Percentiles rank a stretch among this genome's conserved stretches.
Evolutionary conservation across 2,888 invertebrate species (phyloP).

Genomic region (Luperina nickerlii): DNA sequence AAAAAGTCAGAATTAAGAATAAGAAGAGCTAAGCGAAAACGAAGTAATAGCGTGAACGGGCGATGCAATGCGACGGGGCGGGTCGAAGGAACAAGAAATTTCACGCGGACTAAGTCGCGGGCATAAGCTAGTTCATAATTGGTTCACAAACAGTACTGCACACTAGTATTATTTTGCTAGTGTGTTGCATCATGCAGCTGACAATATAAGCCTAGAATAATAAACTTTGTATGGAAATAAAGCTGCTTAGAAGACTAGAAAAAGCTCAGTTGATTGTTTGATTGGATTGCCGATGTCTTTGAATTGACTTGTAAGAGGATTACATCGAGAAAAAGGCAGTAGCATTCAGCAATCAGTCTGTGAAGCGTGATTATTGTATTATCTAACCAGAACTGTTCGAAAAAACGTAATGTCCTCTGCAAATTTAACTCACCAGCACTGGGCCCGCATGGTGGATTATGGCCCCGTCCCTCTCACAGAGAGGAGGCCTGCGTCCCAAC

Average conservation of each 20-base stretch:
- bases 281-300: neutral
- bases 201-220: neutral
- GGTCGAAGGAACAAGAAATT: no score
- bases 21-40: no score
- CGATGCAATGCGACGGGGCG: no score
- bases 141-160: neutral
- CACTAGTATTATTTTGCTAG: neutral
- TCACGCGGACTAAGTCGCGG: no score
- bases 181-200: neutral
- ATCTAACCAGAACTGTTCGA: neutral
- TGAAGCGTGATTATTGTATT: conserved; percentile 21
- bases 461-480: no score
- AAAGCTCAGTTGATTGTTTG: neutral
- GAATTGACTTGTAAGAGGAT: conserved; percentile 28
- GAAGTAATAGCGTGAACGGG: no score
- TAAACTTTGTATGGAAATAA: conserved; percentile 1
- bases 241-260: neutral
- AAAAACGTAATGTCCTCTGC: no score
- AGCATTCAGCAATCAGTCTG: conserved; percentile 28
- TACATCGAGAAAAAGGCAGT: conserved; percentile 22
- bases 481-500: no score
- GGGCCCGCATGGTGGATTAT: no score
- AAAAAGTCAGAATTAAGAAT: no score
- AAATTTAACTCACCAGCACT: no score
- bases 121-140: no score